Percentiles rank a stretch among this genome's conserved stretches.
Evolutionary conservation across 2,888 invertebrate species (phyloP).

Genomic region (Drosophila merina): DNA sequence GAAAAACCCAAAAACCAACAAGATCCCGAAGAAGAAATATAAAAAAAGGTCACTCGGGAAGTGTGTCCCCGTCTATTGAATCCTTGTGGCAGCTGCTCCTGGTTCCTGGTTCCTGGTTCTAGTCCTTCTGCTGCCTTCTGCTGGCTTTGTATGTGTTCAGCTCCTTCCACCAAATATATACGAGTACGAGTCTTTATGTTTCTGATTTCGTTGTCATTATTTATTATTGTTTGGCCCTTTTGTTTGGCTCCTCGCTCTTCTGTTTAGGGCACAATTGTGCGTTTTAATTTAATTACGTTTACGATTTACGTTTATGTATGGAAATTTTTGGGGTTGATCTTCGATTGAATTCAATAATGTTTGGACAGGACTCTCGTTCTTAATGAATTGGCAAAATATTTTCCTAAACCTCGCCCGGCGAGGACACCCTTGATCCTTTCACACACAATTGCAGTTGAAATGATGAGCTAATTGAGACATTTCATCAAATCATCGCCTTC

Average conservation of each 20-base stretch:
- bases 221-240: constrained; percentile 67
- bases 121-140: constrained; percentile 16
- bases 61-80: constrained; percentile 60
- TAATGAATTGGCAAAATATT: constrained; percentile 70
- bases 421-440: constrained; percentile 58
- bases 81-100: constrained; percentile 47
- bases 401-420: constrained; percentile 17
- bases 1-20: constrained; percentile 8
- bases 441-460: constrained; percentile 58
- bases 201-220: constrained; percentile 64
- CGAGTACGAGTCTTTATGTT: constrained; percentile 20
- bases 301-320: constrained; percentile 63
- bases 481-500: constrained; percentile 72
- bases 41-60: constrained; percentile 77
- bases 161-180: constrained; percentile 21
- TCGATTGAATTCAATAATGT: constrained; percentile 63
- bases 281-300: constrained; percentile 73
- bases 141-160: constrained; percentile 40
- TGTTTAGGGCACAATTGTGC: constrained; percentile 64
- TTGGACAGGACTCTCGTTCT: constrained; percentile 60
- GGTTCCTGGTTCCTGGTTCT: constrained; percentile 12
- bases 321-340: constrained; percentile 54
- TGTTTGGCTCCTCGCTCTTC: constrained; percentile 51
- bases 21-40: constrained; percentile 11
- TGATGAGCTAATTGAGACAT: constrained; percentile 73